Percentiles rank a stretch among this genome's conserved stretches.
Conservation (phyloP, 92 coral and sea anemone genomes). For the Epizoanthus ramosus region DNA sequence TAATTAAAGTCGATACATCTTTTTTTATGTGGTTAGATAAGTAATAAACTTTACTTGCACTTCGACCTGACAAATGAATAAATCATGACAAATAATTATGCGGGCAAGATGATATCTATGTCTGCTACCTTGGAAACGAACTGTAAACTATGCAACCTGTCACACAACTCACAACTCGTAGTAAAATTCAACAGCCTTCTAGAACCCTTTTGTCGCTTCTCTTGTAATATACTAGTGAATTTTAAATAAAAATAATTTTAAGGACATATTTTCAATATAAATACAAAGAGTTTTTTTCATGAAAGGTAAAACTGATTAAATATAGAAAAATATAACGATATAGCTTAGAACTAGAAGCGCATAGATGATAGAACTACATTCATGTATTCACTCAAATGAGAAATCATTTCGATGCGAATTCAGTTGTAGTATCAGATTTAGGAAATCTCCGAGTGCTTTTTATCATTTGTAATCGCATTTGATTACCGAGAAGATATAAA, state of each 20-base stretch:
- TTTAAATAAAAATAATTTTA: not conserved
- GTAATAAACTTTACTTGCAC: not conserved
- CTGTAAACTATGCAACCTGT: constrained; percentile 18
- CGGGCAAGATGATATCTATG: constrained; percentile 1
- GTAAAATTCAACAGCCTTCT: not conserved
- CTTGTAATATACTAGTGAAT: not conserved
- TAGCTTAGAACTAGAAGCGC: too few relatives aligned
- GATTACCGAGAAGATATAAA: not conserved
- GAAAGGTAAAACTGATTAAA: too few relatives aligned
- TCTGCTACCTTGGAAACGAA: constrained; percentile 34
- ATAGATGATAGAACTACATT: too few relatives aligned
- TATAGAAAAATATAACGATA: too few relatives aligned
- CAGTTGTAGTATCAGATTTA: not conserved
- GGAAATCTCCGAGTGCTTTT: not conserved
- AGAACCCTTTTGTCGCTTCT: not conserved
- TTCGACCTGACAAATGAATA: not conserved
- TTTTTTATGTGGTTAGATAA: not conserved
- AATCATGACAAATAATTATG: constrained; percentile 24
- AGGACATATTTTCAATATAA: too few relatives aligned
- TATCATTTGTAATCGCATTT: not conserved
- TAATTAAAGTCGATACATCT: not conserved
- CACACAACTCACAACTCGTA: constrained; percentile 14
- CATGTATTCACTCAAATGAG: too few relatives aligned
- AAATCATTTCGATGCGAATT: too few relatives aligned
- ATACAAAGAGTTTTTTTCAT: too few relatives aligned